Conservation (phyloP, 2,888 invertebrate genomes). For the Tetranychus piercei region DNA sequence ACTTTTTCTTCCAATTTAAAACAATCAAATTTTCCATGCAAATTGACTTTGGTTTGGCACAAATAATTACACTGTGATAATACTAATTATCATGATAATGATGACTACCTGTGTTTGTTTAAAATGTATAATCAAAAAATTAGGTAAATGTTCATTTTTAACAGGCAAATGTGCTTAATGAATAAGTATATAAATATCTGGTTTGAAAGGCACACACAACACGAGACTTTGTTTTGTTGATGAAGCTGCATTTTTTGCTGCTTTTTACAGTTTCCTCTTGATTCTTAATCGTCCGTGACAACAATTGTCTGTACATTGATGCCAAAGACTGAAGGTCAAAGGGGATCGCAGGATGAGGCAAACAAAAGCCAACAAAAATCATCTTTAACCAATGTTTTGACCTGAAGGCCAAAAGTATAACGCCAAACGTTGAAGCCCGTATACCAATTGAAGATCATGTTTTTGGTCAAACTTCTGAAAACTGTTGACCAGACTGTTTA, state of each 20-base stretch:
- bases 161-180: neutral
- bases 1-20: neutral
- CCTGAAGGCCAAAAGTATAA: too few relatives aligned
- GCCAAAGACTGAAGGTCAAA: neutral
- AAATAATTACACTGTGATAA: neutral
- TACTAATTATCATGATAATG: neutral
- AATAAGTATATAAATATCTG: neutral
- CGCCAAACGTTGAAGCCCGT: too few relatives aligned
- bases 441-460: too few relatives aligned
- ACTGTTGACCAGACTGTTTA: too few relatives aligned
- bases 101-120: slow-evolving; percentile 1
- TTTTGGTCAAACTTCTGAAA: too few relatives aligned
- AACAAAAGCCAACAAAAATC: too few relatives aligned
- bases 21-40: neutral
- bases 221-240: neutral
- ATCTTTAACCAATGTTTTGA: too few relatives aligned
- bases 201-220: neutral
- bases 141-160: neutral
- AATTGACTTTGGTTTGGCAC: neutral
- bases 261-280: neutral
- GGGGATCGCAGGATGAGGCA: too few relatives aligned
- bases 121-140: slow-evolving; percentile 1
- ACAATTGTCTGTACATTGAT: neutral
- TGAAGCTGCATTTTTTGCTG: neutral
- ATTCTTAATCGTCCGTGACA: neutral